A percentile compares a stretch with the other conserved stretches of the same genome.
These are phyloP conservation scores for Neolamprologus brichardi DNA, from an alignment of 2,113 vertebrate genomes.

Conservation along the genomic window DNA sequence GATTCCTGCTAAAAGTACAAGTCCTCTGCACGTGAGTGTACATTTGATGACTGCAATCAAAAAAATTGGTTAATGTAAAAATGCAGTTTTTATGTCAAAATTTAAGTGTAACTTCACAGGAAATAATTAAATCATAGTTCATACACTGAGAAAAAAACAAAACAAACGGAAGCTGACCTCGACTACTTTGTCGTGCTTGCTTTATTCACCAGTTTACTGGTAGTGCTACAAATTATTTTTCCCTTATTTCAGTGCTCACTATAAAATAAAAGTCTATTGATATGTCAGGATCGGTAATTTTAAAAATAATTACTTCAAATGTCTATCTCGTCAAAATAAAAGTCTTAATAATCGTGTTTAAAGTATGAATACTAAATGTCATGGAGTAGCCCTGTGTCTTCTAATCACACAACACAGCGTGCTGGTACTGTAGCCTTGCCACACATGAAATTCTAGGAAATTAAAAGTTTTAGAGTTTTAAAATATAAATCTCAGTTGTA, in stretches of 20 bases:
- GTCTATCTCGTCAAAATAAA: neutral
- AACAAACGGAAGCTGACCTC: neutral
- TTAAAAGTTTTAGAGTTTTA: neutral
- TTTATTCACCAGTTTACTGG: neutral
- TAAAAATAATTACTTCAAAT: neutral
- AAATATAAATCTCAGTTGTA: neutral
- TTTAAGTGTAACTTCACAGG: neutral
- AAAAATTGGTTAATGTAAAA: neutral
- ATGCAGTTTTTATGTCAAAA: neutral
- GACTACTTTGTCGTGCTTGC: neutral
- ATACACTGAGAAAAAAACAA: neutral
- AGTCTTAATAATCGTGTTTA: neutral
- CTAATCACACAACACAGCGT: neutral
- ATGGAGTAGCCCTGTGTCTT: neutral
- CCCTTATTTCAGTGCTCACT: neutral
- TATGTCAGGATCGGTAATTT: neutral
- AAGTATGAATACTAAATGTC: neutral
- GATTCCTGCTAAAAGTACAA: neutral
- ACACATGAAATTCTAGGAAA: neutral
- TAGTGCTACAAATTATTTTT: neutral
- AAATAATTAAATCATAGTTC: neutral
- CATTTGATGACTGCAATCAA: neutral
- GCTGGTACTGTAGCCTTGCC: neutral
- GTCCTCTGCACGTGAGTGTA: too few relatives aligned
- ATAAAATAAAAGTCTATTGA: neutral